Base-by-base conservation (phyloP, 1,140 invertebrate species). In the Drosophila obscura region DNA sequence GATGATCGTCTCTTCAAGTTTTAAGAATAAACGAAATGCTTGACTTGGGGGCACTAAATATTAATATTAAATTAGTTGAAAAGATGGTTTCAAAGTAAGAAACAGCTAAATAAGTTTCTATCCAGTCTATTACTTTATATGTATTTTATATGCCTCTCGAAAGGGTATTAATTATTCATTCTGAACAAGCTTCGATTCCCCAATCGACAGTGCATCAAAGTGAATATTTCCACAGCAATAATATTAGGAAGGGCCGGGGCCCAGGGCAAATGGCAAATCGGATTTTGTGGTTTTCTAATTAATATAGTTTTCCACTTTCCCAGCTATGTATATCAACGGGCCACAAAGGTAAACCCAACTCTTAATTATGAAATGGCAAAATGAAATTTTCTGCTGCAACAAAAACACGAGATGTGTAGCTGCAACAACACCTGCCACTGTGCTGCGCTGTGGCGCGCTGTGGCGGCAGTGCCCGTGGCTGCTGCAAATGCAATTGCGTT, bases 401-500 rank as follows among this genome's bases (percentile, higher is more conserved):
- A 48, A 35, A 35, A 49, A 9, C 31, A 44, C 44, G 46, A 72
- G 35, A 44, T 16, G 50, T 61, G 53, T 8, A 62, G 67, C 56
- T 49, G 22, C 55, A 62, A 68, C 68, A 55, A 52, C 80, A 84
- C 71, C 80, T 83, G 80, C 50, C 35, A 39, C 35, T 13, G 35
- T 19, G 9, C 31, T 9, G 31, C 28, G 28, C 31, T 35, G 31
- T 16, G 69, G 31, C 35, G 31, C 39, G 48, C 7, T 39, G 57
- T 31, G 24, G 22, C 24, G 19, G 22, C 24, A 28, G 44, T 15
- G 41, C 31, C 46, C 15, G 26, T n/a, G 15, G 44, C 62, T 64
- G 51, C 77, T 74, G 73, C 82, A 75, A 78, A 72, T 85, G 82
- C 83, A 85, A 85, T 78, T 82, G 80, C 79, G 64, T 82, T 88